Evolutionary conservation across 2,888 invertebrate genomes (phyloP).

Genomic region (Galerucella nymphaeae): DNA sequence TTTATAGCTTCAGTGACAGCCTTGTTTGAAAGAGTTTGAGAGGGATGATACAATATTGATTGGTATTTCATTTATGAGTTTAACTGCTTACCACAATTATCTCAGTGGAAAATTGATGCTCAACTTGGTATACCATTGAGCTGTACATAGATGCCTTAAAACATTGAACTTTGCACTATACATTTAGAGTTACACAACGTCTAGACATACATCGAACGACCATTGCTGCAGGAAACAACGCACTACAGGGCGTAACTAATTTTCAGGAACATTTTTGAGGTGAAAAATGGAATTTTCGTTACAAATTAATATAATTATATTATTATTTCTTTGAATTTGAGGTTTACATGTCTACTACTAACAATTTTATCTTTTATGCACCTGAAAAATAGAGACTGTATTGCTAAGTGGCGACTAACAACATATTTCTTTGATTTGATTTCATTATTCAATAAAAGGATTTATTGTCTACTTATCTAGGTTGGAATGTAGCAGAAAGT

Average conservation of each 20-base stretch:
- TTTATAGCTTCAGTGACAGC: too few species aligned
- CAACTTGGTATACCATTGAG: background rate
- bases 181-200: constrained; percentile 56
- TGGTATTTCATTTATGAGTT: background rate
- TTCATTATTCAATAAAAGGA: background rate
- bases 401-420: constrained; percentile 30
- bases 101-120: background rate
- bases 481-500: background rate
- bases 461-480: background rate
- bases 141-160: constrained; percentile 16
- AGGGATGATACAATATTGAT: too few species aligned
- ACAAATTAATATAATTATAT: too few species aligned
- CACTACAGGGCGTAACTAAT: constrained; percentile 60
- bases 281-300: background rate
- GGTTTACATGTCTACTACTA: background rate
- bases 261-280: constrained; percentile 27
- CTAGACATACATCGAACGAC: constrained; percentile 66
- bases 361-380: constrained; percentile 12
- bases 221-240: constrained; percentile 64
- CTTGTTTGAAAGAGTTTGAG: too few species aligned
- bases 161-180: constrained; percentile 35
- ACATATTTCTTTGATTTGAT: background rate
- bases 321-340: background rate
- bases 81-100: background rate
- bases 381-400: constrained; percentile 33